phyloP scores from a whole-genome alignment of 2,888 invertebrate species.

The Isotomurus palustris region DNA sequence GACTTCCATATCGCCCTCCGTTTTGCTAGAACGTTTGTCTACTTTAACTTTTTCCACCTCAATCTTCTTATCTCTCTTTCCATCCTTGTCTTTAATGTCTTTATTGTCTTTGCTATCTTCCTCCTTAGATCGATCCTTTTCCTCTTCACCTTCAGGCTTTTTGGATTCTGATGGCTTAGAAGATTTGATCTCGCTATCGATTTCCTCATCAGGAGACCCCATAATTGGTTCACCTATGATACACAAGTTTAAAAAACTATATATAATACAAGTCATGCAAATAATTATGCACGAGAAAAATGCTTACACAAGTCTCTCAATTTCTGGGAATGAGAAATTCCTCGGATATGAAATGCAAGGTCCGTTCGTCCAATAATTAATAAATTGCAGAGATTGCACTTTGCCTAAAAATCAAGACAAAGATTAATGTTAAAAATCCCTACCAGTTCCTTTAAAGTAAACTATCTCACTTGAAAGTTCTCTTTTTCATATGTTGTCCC shows the following conservation, averaged over 20 bases:
- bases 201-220: too few relatives aligned
- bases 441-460: background rate
- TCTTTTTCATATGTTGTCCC: constrained; percentile 41
- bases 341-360: constrained; percentile 35
- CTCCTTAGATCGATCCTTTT: background rate
- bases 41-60: background rate
- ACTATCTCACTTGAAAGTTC: constrained; percentile 39
- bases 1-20: background rate
- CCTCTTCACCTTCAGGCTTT: background rate
- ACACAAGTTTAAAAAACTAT: too few relatives aligned
- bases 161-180: too few relatives aligned
- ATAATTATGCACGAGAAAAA: too few relatives aligned
- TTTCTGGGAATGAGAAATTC: constrained; percentile 31
- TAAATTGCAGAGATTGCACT: constrained; percentile 37
- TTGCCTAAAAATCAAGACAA: constrained; percentile 27
- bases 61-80: background rate
- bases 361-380: constrained; percentile 29
- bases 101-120: constrained; percentile 4
- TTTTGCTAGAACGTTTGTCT: background rate
- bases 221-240: too few relatives aligned
- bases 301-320: too few relatives aligned
- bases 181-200: too few relatives aligned
- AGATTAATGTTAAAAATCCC: background rate
- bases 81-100: background rate
- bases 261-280: too few relatives aligned